These are phyloP conservation scores for Gavia stellata DNA, from an alignment of 2,113 vertebrate species.

Conservation along the genomic window DNA sequence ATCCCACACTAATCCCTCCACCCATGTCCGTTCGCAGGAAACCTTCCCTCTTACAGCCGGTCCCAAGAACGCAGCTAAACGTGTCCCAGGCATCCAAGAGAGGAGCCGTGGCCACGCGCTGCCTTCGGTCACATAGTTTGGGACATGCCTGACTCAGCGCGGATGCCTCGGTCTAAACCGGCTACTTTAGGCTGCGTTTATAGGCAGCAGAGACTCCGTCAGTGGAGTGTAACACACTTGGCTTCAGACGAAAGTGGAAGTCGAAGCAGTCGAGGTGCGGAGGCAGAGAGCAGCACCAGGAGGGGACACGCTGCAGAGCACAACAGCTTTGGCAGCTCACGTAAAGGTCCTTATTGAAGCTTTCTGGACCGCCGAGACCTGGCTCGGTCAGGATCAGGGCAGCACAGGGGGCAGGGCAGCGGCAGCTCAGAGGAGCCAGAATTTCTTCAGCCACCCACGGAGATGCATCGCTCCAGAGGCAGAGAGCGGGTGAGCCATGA, in stretches of 20 bases:
- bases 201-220: neutral
- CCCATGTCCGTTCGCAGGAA: neutral
- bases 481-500: fast-evolving
- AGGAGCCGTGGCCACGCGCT: fast-evolving
- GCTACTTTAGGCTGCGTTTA: neutral
- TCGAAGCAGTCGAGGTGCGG: neutral
- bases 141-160: fast-evolving
- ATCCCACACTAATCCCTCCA: neutral
- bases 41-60: neutral
- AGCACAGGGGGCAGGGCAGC: neutral
- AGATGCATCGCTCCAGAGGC: neutral
- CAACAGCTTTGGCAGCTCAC: neutral
- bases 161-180: fast-evolving
- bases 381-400: neutral
- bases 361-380: neutral
- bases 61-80: fast-evolving
- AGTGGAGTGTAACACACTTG: fast-evolving
- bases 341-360: neutral
- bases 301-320: no score
- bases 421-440: neutral
- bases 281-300: neutral
- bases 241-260: neutral
- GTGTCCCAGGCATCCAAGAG: fast-evolving
- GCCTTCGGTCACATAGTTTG: neutral
- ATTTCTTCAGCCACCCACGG: neutral